Evolutionary conservation across 2,888 invertebrate genomes (phyloP).

Genomic region (Folsomia manolachei): DNA sequence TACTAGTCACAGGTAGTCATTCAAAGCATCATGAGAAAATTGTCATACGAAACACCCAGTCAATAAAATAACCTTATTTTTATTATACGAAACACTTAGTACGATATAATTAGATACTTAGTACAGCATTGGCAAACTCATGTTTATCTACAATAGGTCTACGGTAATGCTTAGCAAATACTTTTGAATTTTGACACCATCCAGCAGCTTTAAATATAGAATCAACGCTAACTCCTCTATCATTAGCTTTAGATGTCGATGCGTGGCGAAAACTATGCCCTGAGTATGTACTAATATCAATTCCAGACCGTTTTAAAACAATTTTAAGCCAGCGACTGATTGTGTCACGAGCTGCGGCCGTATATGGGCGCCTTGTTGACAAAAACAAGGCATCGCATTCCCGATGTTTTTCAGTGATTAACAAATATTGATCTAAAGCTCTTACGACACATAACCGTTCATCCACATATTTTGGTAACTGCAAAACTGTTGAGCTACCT

Average conservation of each 20-base stretch:
- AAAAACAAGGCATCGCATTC: slow-evolving; percentile 17
- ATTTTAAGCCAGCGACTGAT: slow-evolving; percentile 22
- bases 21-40: neutral
- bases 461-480: slow-evolving; percentile 14
- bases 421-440: slow-evolving; percentile 19
- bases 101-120: neutral
- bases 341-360: slow-evolving; percentile 23
- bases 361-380: slow-evolving; percentile 9
- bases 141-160: slow-evolving; percentile 1
- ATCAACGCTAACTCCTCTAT: slow-evolving; percentile 10
- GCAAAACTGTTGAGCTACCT: slow-evolving; percentile 4
- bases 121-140: neutral
- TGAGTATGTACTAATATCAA: slow-evolving; percentile 14
- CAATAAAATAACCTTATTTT: neutral
- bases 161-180: slow-evolving; percentile 23
- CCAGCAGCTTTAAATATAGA: slow-evolving; percentile 19
- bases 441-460: slow-evolving; percentile 23
- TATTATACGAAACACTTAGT: neutral
- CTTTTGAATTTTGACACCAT: slow-evolving; percentile 7
- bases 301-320: neutral
- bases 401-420: neutral
- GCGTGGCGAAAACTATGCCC: slow-evolving; percentile 27
- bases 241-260: slow-evolving; percentile 19
- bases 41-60: neutral
- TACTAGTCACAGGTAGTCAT: neutral